Conservation (phyloP, 1,140 invertebrate genomes). For the Drosophila virilis region DNA sequence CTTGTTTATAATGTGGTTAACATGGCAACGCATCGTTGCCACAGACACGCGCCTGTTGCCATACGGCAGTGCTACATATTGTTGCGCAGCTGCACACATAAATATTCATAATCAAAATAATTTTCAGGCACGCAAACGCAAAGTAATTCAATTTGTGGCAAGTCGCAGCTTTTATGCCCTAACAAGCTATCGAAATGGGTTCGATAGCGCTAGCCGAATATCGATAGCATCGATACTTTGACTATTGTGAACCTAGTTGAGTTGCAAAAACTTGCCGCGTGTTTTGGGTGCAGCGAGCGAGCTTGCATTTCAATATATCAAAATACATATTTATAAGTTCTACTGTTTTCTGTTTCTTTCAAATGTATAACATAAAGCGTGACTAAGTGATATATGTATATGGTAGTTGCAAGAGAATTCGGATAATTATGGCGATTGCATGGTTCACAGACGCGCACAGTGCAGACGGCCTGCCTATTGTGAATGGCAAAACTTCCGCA, state of each 20-base stretch:
- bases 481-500: slow-evolving; percentile 21
- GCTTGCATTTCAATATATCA: too few species aligned
- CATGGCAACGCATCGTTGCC: slow-evolving; percentile 41
- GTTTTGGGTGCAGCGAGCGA: not conserved
- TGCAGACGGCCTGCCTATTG: slow-evolving; percentile 8
- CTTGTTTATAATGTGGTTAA: slow-evolving; percentile 2
- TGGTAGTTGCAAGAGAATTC: not conserved
- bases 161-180: slow-evolving; percentile 9
- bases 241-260: not conserved
- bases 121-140: slow-evolving; percentile 44
- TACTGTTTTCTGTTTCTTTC: not conserved
- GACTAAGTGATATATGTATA: not conserved
- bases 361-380: not conserved
- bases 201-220: not conserved
- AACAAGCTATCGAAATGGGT: not conserved
- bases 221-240: not conserved
- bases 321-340: too few species aligned
- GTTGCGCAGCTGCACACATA: slow-evolving; percentile 61
- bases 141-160: slow-evolving; percentile 9
- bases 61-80: slow-evolving; percentile 46
- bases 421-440: slow-evolving; percentile 33
- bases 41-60: slow-evolving; percentile 34
- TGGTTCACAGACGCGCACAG: slow-evolving; percentile 30
- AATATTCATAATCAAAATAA: slow-evolving; percentile 50
- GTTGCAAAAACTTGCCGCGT: not conserved